These are phyloP conservation scores for Tauraco erythrolophus DNA, from an alignment of 2,113 vertebrate species.

Conservation along the genomic window DNA sequence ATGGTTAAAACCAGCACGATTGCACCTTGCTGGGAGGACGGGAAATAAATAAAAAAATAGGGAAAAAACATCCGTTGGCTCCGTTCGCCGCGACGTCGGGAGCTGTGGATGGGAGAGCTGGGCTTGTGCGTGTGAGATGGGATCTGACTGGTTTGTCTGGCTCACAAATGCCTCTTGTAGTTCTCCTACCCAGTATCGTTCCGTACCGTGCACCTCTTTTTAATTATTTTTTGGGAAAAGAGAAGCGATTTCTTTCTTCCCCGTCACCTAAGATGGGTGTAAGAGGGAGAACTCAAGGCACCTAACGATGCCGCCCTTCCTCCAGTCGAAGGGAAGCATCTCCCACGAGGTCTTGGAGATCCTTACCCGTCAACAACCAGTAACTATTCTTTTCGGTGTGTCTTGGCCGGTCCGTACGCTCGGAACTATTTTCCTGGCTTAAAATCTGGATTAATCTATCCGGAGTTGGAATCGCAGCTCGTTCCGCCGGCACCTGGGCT, in stretches of 20 bases:
- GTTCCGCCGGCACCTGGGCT: not conserved
- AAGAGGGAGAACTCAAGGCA: fast-evolving
- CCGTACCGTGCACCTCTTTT: fast-evolving
- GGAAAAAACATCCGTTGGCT: not conserved
- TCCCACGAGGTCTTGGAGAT: not conserved
- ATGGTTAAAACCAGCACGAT: not conserved
- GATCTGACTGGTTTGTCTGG: not conserved
- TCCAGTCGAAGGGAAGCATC: not conserved
- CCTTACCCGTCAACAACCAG: too few species aligned
- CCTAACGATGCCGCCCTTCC: fast-evolving
- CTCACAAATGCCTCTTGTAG: not conserved
- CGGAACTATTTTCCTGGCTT: not conserved
- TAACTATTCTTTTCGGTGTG: not conserved
- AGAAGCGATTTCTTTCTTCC: not conserved
- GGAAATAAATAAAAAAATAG: not conserved
- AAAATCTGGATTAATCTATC: not conserved
- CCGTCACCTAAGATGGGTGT: fast-evolving
- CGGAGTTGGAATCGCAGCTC: not conserved
- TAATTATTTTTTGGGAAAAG: not conserved
- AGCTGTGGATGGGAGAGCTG: not conserved
- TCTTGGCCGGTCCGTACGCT: fast-evolving
- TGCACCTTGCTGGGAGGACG: not conserved
- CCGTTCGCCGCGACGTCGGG: not conserved
- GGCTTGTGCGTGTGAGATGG: not conserved
- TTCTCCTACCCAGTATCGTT: fast-evolving